These are phyloP conservation scores for Teleopsis dalmanni DNA, from an alignment of 1,140 invertebrate genomes.

Conservation along the genomic window DNA sequence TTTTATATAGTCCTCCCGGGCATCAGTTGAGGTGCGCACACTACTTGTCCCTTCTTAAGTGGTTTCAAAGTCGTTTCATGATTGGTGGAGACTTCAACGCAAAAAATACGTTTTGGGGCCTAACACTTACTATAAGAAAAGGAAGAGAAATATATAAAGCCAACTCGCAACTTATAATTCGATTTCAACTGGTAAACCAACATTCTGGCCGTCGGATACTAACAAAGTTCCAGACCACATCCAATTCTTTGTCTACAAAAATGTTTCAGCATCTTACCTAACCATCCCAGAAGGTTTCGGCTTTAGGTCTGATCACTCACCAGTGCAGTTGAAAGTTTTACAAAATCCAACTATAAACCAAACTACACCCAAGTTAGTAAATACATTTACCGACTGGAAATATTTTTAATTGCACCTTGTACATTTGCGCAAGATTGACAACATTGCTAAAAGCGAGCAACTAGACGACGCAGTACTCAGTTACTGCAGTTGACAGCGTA, in stretches of 20 bases:
- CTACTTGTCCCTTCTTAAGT: background rate
- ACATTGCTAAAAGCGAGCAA: background rate
- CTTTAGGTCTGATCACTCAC: background rate
- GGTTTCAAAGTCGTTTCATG: too few species aligned
- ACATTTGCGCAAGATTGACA: background rate
- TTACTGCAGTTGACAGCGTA: background rate
- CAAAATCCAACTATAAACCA: background rate
- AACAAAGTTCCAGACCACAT: too few species aligned
- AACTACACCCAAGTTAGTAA: background rate
- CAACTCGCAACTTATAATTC: background rate
- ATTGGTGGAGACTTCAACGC: too few species aligned
- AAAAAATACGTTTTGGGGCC: background rate
- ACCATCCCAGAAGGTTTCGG: background rate
- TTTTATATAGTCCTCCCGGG: background rate
- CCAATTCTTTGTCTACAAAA: background rate
- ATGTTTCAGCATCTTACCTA: background rate
- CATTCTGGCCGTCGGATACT: too few species aligned
- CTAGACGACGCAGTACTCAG: background rate
- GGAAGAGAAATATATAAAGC: background rate
- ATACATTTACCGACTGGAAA: background rate
- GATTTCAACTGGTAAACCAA: background rate
- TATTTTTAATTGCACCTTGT: background rate
- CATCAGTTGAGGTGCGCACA: background rate
- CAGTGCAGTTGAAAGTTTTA: background rate
- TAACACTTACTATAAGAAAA: background rate